phyloP scores from a whole-genome alignment of 2,113 vertebrate genomes.

The Reinhardtius hippoglossoides region DNA sequence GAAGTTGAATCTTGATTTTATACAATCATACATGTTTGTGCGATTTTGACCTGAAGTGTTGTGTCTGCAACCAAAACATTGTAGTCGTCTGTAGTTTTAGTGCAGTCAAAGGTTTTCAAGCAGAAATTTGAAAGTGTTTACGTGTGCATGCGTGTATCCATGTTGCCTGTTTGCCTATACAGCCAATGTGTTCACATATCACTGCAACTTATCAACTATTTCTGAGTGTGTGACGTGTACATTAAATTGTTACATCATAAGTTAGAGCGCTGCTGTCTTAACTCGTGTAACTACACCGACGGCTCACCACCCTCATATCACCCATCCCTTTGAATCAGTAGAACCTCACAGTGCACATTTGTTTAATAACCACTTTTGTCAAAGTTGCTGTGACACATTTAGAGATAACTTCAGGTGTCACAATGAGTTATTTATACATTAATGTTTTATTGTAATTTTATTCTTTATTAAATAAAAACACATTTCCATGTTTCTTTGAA shows the following conservation, averaged over 20 bases:
- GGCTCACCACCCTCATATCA: slow-evolving; percentile 29
- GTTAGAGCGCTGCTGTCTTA: slow-evolving; percentile 29
- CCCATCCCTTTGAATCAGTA: slow-evolving; percentile 32
- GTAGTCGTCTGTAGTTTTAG: slow-evolving; percentile 50
- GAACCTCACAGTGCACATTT: slow-evolving; percentile 30
- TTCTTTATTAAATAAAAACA: slow-evolving; percentile 81
- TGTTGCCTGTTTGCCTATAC: slow-evolving; percentile 38
- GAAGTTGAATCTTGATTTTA: slow-evolving; percentile 26
- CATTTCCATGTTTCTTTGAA: slow-evolving; percentile 57
- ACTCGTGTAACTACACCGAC: slow-evolving; percentile 29
- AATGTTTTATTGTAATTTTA: slow-evolving; percentile 76
- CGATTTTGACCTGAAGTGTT: slow-evolving; percentile 47
- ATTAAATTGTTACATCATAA: slow-evolving; percentile 30
- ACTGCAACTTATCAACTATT: slow-evolving; percentile 29
- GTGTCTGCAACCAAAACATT: slow-evolving; percentile 41
- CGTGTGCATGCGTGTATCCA: slow-evolving; percentile 68
- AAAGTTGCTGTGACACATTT: slow-evolving; percentile 22
- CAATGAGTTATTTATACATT: slow-evolving; percentile 71
- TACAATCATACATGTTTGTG: slow-evolving; percentile 43
- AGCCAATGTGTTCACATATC: slow-evolving; percentile 28
- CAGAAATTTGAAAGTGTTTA: slow-evolving; percentile 56
- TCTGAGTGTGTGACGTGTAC: slow-evolving; percentile 51
- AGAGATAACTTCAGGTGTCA: slow-evolving; percentile 61
- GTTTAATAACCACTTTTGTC: slow-evolving; percentile 40
- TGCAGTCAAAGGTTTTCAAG: slow-evolving; percentile 48